These are phyloP conservation scores for Argyra leucocephala DNA, from an alignment of 2,888 invertebrate species.

Conservation along the genomic window DNA sequence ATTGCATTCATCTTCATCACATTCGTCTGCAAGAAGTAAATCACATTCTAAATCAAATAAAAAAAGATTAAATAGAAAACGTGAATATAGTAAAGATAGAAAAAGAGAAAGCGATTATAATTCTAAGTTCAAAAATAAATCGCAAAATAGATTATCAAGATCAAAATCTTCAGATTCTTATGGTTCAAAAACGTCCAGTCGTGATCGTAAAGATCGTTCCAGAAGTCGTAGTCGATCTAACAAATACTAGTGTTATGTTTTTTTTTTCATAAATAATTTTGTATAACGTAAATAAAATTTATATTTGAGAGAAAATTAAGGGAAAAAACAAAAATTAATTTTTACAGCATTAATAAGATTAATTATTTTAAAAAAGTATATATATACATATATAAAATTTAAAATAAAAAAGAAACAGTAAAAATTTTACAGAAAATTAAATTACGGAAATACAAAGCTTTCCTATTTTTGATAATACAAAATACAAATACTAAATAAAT, in stretches of 20 bases:
- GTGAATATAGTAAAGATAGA: background rate
- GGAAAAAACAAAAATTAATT: background rate
- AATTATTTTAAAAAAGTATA: no score
- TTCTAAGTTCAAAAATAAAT: background rate
- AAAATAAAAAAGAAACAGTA: background rate
- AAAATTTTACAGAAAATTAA: background rate
- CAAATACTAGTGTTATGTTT: background rate
- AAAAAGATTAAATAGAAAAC: background rate
- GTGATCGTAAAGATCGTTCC: slow-evolving; percentile 1
- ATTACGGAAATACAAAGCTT: background rate
- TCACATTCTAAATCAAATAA: slow-evolving; percentile 9
- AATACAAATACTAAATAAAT: background rate
- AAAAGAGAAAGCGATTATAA: background rate
- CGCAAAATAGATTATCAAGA: background rate
- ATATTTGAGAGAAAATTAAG: no score
- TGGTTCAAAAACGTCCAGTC: background rate
- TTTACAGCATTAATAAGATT: background rate
- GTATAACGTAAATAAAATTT: background rate
- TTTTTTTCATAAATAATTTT: background rate
- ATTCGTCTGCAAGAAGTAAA: background rate
- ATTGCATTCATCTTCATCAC: slow-evolving; percentile 16
- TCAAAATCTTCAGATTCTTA: slow-evolving; percentile 1
- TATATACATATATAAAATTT: no score
- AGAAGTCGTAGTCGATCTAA: slow-evolving; percentile 3
- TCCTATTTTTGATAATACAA: background rate